phyloP scores from a whole-genome alignment of 2,113 vertebrate species.

The Larimichthys crocea region DNA sequence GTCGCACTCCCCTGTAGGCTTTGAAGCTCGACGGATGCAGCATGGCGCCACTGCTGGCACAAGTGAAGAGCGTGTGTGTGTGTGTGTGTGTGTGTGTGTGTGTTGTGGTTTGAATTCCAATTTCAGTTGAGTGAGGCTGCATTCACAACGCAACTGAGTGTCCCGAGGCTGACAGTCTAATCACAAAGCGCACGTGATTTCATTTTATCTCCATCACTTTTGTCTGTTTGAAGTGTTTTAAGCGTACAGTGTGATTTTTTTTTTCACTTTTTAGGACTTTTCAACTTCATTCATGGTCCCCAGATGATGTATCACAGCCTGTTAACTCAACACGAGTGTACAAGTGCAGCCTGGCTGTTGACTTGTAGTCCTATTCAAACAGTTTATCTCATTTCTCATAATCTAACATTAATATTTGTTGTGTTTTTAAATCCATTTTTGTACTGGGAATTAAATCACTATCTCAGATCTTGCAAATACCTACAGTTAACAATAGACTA shows the following conservation, averaged over 20 bases:
- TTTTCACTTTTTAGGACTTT: too few species aligned
- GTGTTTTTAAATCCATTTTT: too few species aligned
- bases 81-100: constrained; percentile 21
- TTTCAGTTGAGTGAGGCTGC: constrained; percentile 34
- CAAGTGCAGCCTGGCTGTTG: too few species aligned
- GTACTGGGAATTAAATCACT: too few species aligned
- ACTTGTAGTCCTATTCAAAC: too few species aligned
- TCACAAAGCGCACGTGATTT: constrained; percentile 11
- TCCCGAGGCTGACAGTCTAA: not conserved
- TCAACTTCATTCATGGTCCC: too few species aligned
- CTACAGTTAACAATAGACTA: too few species aligned
- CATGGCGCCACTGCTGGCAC: constrained; percentile 65
- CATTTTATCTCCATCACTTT: not conserved
- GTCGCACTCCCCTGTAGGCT: constrained; percentile 63
- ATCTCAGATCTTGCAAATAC: too few species aligned
- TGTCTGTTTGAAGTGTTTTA: not conserved
- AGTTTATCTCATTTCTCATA: not conserved
- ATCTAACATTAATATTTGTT: too few species aligned
- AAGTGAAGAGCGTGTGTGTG: constrained; percentile 8
- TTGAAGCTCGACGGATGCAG: constrained; percentile 60
- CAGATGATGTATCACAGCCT: too few species aligned
- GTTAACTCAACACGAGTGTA: too few species aligned
- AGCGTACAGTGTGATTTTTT: too few species aligned
- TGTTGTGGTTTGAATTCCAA: constrained; percentile 55
- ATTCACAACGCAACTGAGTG: constrained; percentile 5